These are phyloP conservation scores for Spatulosminthurus flaviceps DNA, from an alignment of 2,888 invertebrate species.

Conservation along the genomic window DNA sequence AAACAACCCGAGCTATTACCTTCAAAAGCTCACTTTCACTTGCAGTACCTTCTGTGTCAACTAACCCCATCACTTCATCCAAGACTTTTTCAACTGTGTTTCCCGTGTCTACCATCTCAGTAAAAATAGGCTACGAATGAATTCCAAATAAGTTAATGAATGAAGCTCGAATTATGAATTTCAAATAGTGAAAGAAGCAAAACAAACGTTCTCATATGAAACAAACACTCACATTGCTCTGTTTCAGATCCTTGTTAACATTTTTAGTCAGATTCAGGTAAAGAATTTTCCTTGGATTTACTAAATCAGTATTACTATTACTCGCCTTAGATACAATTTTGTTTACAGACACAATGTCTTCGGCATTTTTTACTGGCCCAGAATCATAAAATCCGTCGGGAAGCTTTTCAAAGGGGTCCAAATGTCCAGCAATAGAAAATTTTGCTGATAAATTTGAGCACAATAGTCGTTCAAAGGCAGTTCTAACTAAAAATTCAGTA, in stretches of 20 bases:
- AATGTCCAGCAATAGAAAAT: slow-evolving; percentile 72
- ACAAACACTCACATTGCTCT: slow-evolving; percentile 24
- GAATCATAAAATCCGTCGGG: slow-evolving; percentile 65
- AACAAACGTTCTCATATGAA: no score
- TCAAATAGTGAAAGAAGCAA: no score
- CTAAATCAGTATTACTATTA: slow-evolving; percentile 16
- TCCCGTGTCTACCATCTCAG: not conserved
- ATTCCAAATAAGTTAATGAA: no score
- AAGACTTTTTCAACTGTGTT: slow-evolving; percentile 24
- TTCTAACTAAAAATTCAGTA: slow-evolving; percentile 57
- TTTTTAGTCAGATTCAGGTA: slow-evolving; percentile 17
- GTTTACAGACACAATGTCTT: slow-evolving; percentile 6
- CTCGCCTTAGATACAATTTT: not conserved
- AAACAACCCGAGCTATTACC: slow-evolving; percentile 53
- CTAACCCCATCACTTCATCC: slow-evolving; percentile 23
- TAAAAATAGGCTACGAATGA: slow-evolving; percentile 32
- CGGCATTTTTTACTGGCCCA: slow-evolving; percentile 44
- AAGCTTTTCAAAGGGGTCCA: slow-evolving; percentile 73
- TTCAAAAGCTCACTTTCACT: slow-evolving; percentile 54
- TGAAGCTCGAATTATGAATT: no score
- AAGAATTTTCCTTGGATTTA: slow-evolving; percentile 25
- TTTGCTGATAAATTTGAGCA: slow-evolving; percentile 73
- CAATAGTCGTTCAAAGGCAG: slow-evolving; percentile 72
- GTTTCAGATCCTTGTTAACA: not conserved
- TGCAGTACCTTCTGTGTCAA: slow-evolving; percentile 30